Evolutionary conservation across 2,113 vertebrate genomes (phyloP).

Genomic region (Lates calcarifer): DNA sequence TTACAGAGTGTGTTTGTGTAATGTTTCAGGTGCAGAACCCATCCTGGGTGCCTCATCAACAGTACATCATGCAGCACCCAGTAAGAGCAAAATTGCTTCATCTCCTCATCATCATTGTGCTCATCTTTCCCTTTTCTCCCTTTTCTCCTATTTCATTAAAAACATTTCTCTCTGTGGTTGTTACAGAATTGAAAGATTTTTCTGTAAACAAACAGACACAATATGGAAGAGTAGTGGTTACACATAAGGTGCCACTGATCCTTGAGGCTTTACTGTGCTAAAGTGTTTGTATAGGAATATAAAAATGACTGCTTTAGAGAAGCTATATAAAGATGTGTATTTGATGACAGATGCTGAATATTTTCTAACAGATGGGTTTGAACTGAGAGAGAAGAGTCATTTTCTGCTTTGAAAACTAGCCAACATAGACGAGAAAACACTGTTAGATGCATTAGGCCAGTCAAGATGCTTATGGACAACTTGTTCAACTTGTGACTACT

Average conservation of each 20-base stretch:
- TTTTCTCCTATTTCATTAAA: constrained; percentile 3
- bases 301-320: constrained; percentile 67
- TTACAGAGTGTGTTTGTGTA: constrained; percentile 60
- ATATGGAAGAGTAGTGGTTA: constrained; percentile 48
- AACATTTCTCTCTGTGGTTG: constrained; percentile 28
- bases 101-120: neutral
- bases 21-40: constrained; percentile 94
- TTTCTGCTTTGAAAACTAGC: constrained; percentile 51
- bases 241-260: constrained; percentile 48
- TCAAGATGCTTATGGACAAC: constrained; percentile 49
- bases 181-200: constrained; percentile 31
- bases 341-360: constrained; percentile 79
- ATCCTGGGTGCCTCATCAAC: constrained; percentile 97
- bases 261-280: constrained; percentile 31
- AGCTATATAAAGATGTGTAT: constrained; percentile 61
- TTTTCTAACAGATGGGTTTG: constrained; percentile 78
- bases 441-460: constrained; percentile 34
- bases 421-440: constrained; percentile 41
- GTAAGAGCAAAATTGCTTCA: constrained; percentile 85
- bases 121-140: constrained; percentile 12
- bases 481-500: constrained; percentile 40
- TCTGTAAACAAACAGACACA: constrained; percentile 47
- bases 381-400: constrained; percentile 40
- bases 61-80: constrained; percentile 98
- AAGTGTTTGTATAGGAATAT: constrained; percentile 44